These are phyloP conservation scores for Drosophila ustulata DNA, from an alignment of 2,888 invertebrate species.

Conservation along the genomic window DNA sequence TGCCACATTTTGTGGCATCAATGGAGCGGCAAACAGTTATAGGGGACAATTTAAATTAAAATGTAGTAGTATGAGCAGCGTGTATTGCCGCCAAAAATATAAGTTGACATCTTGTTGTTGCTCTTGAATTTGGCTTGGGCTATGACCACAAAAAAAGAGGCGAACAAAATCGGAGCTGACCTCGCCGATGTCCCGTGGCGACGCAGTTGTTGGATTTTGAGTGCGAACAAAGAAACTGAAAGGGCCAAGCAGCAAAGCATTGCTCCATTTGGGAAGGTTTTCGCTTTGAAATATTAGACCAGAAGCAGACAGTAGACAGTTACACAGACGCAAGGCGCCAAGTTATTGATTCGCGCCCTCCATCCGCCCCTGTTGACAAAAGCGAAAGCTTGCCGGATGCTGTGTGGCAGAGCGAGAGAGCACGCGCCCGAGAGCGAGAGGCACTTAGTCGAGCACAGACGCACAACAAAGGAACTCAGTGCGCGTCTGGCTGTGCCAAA, in stretches of 20 bases:
- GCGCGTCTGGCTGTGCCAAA: slow-evolving; percentile 78
- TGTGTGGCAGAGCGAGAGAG: slow-evolving; percentile 34
- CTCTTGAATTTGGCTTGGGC: slow-evolving; percentile 11
- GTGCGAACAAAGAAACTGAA: slow-evolving; percentile 72
- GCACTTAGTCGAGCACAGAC: slow-evolving; percentile 33
- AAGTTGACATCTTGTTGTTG: slow-evolving; percentile 20
- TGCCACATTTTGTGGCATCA: slow-evolving; percentile 61
- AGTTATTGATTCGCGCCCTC: slow-evolving; percentile 69
- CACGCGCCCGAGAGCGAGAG: slow-evolving; percentile 4
- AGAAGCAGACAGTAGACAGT: slow-evolving; percentile 78
- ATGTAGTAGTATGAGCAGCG: slow-evolving; percentile 10
- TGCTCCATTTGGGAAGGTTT: slow-evolving; percentile 60
- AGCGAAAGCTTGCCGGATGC: slow-evolving; percentile 64
- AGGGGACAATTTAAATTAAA: slow-evolving; percentile 25
- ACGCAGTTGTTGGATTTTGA: slow-evolving; percentile 5
- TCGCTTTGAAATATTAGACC: slow-evolving; percentile 73
- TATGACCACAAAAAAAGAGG: slow-evolving; percentile 6
- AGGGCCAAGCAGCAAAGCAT: slow-evolving; percentile 52
- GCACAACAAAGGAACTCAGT: slow-evolving; percentile 67
- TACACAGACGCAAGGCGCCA: slow-evolving; percentile 80
- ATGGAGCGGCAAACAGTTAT: slow-evolving; percentile 26
- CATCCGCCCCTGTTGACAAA: slow-evolving; percentile 33
- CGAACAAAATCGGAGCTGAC: slow-evolving; percentile 32
- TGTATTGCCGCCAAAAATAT: slow-evolving; percentile 56
- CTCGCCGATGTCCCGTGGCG: slow-evolving; percentile 33